A percentile compares a stretch with the other conserved stretches of the same genome.
Evolutionary conservation across 2,797 vertebrate species (phyloP).

Genomic region (Crocidura indochinensis): DNA sequence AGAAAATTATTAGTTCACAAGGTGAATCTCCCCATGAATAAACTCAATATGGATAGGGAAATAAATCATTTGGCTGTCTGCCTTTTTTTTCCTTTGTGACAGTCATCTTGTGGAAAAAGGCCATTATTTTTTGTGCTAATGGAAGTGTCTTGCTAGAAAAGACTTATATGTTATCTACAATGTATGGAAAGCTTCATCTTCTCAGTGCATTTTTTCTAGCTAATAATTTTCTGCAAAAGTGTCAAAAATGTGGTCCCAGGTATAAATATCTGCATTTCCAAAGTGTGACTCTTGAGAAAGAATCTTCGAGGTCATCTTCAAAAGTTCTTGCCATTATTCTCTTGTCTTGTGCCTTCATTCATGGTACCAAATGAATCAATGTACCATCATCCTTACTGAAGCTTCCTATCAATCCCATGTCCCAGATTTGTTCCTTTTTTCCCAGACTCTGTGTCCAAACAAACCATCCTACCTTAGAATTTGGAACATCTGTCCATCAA

Average conservation of each 20-base stretch:
- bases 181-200: conserved; percentile 63
- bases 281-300: background rate
- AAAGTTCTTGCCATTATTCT: conserved; percentile 32
- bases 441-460: background rate
- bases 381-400: background rate
- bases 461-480: conserved; percentile 1
- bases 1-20: conserved; percentile 82
- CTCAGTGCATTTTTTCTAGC: conserved; percentile 30
- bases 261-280: conserved; percentile 20
- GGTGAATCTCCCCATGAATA: conserved; percentile 80
- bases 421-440: background rate
- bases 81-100: conserved; percentile 72
- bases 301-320: conserved; percentile 29
- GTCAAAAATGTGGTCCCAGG: conserved; percentile 35
- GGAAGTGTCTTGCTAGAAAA: conserved; percentile 76
- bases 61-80: conserved; percentile 76
- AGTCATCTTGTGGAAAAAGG: conserved; percentile 73
- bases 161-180: conserved; percentile 60
- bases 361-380: background rate
- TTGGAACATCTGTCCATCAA: conserved; percentile 23
- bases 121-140: conserved; percentile 77
- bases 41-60: conserved; percentile 58
- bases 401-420: background rate
- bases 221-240: conserved; percentile 65
- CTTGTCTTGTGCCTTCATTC: background rate